Evolutionary conservation across 2,888 invertebrate genomes (phyloP), one percentile per base, ranked within the genome.

Genomic region (Pedicia rivosa): DNA sequence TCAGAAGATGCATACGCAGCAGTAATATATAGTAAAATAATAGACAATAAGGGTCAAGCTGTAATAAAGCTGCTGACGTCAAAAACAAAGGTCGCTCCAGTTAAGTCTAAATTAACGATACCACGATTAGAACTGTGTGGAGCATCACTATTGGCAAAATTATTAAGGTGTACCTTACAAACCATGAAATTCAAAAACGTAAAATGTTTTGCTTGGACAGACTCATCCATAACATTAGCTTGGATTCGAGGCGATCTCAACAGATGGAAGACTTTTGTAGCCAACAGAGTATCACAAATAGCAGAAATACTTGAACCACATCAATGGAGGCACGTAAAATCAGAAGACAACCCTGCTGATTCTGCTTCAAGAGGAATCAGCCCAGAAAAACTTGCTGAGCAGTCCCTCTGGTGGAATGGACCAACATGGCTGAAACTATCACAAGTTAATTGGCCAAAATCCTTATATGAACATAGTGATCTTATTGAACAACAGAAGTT

Each of bases 311-410:
- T n/a, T n/a, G n/a, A n/a, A n/a, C n/a, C n/a, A n/a, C n/a, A n/a
- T n/a, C n/a, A n/a, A n/a, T n/a, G 44, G 40, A 14, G 16, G 12
- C 42, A 44, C 24, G 43, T 44, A 4, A 15, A 24, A 0, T 43
- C 44, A 1, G 29, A 39, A 6, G 6, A 34, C 3, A 45, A 43
- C 26, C 40, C 44, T 1, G 42, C 43, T 3, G 43, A 46, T 29
- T 15, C 40, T 6, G 40, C 35, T 27, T 27, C 27, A 27, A 27
- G 27, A 3, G 27, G 27, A 12, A 27, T 27, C 27, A 27, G 27
- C 14, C 27, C 27, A 27, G 14, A 27, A 27, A 12, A 27, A 14
- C 14, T 27, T 13, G 14, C n/a, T 13, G 27, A 27, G 27, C 27
- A 27, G n/a, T 14, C n/a, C 27, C 14, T 27, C n/a, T 27, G 27